phyloP scores from a whole-genome alignment of 2,113 vertebrate species.

The Sapajus apella region DNA sequence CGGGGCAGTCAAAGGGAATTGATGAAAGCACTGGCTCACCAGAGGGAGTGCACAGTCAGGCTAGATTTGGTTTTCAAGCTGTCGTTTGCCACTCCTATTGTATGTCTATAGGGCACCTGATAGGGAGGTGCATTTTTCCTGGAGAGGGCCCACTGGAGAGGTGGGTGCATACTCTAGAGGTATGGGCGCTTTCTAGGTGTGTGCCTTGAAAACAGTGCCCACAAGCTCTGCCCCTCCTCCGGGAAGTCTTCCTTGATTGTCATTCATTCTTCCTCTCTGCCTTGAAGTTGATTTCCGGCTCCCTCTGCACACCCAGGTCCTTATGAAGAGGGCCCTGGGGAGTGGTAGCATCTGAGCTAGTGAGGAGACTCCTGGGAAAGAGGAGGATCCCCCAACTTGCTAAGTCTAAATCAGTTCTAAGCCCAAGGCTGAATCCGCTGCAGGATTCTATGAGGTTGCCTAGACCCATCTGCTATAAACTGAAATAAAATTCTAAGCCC shows the following conservation, averaged over 20 bases:
- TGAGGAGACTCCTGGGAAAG: not conserved
- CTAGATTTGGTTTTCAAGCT: not conserved
- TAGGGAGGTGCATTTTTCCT: not conserved
- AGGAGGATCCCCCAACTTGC: not conserved
- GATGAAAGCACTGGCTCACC: not conserved
- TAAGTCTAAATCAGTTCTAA: not conserved
- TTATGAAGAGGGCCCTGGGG: not conserved
- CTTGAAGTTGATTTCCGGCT: not conserved
- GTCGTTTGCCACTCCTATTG: not conserved
- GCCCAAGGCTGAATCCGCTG: not conserved
- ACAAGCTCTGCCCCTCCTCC: not conserved
- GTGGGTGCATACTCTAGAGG: too few species aligned
- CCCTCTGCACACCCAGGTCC: not conserved
- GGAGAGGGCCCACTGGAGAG: not conserved
- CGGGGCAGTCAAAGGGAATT: not conserved
- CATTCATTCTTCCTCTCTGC: not conserved
- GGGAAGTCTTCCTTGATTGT: not conserved
- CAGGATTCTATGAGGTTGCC: too few species aligned
- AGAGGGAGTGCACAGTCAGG: not conserved
- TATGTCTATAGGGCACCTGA: not conserved
- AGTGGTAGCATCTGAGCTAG: not conserved
- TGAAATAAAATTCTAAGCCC: too few species aligned
- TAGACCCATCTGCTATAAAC: not conserved
- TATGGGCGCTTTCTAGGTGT: fast-evolving
- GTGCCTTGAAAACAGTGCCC: fast-evolving